Evolutionary conservation across 2,888 invertebrate genomes (phyloP), one percentile per base, ranked within the genome.

Genomic region (Trichogramma dendrolimi): DNA sequence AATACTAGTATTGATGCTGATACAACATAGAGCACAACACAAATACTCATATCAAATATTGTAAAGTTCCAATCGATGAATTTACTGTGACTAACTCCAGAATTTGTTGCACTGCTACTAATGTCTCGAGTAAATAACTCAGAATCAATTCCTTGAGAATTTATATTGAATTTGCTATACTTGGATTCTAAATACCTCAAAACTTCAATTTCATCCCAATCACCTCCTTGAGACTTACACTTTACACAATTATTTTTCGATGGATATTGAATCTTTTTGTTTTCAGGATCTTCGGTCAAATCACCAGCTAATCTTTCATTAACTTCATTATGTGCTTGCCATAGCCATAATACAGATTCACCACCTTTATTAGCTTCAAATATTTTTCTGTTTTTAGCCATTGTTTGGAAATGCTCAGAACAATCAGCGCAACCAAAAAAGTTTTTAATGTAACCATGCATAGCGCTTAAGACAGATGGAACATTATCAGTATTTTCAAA

Each of bases 341-440:
- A 98, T 39, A 98, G 80, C 96, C 96, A 98, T 48, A 96, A 79
- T 1, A 96, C 86, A 11, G 88, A 87, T 64, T 92, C 90, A 61
- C 91, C 86, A 69, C 86, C 85, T 57, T 85, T 86, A 11, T 82
- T 81, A 0, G 92, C 89, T 70, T 87, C 86, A 73, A 85, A 84
- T 65, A 91, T 83, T 73, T 89, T 85, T 63, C 87, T 86, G 62
- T 84, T 83, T 1, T 81, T 79, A 42, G 95, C 89, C 93, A 96
- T 95, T 64, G 86, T 83, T 75, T 90, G 83, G 76, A 99, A 99
- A 82, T 99, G 95, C 71, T 88, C 79, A 2, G 92, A 85, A 77
- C 98, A 99, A 63, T 94, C 92, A 4, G 87, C 84, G 76, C 99
- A 99, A 4, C 96, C 94, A 79, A 99, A 96, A 82, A 94, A 99